Base-by-base conservation (phyloP, 2,797 vertebrate genomes). In the Alca torda region DNA sequence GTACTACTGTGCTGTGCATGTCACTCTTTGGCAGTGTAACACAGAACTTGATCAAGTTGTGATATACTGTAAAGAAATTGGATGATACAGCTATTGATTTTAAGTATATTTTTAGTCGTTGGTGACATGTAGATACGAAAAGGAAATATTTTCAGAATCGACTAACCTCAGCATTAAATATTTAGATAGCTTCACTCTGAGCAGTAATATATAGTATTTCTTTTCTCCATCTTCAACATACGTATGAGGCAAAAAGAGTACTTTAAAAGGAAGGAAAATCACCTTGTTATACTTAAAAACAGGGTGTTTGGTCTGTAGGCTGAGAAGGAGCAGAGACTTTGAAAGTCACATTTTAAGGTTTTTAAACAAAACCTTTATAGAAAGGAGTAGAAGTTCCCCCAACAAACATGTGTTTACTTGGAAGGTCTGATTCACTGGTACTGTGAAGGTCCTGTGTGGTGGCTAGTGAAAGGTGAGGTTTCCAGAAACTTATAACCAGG, bases 171-270 rank as follows among this genome's bases (percentile, higher is more conserved):
- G 15, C 48, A 43, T 78, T 64, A 86, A 94, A 69, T 84, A 90
- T 89, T 92, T 84, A 68, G 67, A 67, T 43, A 76, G 21, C 21
- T 77, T 87, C 9, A 13, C 39, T 79, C 30, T 78, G 63, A 65
- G 46, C 33, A 11, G 48, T 54, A 16, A 21, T 53, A 4, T 17
- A 8, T 61, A 73, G 16, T 20, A 28, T 88, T 87, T 79, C 4
- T 84, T 77, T 89, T 69, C 21, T 77, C 35, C 13, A 33, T 19
- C 20, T 78, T 89, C 25, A 73, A 9, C 0, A 0, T 45, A 26
- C 0, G 0, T 59, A 43, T 35, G 1, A 0, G 81, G 39, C 20
- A 63, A 89, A 84, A 93, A 28, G 15, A 83, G 45, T 65, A 11
- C 53, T 77, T 87, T 51, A 84, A 84, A 84, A 84, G 72, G 70